phyloP scores from a whole-genome alignment of 2,113 vertebrate genomes.

The Lycocorax pyrrhopterus region DNA sequence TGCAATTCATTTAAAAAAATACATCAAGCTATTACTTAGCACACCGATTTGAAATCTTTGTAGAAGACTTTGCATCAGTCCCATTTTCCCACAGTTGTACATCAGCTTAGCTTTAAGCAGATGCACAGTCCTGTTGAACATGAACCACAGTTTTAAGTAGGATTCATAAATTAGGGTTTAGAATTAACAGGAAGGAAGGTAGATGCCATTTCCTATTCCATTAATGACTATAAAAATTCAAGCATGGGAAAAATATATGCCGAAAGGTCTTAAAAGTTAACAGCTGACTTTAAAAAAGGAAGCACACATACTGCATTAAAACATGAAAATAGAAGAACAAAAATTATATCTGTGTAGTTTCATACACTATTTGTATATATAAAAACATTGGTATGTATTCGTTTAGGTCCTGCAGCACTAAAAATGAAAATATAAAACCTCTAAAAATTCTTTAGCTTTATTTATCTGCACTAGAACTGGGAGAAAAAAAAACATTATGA shows the following conservation, averaged over 20 bases:
- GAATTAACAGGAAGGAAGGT: background rate
- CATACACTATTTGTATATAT: background rate
- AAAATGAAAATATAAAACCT: background rate
- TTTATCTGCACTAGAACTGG: background rate
- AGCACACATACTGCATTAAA: background rate
- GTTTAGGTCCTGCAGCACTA: background rate
- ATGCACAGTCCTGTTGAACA: background rate
- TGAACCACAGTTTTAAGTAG: background rate
- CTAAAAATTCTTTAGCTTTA: background rate
- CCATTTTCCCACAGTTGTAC: background rate
- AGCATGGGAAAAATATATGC: background rate
- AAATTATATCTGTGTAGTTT: background rate
- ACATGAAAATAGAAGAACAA: background rate
- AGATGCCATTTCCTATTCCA: background rate
- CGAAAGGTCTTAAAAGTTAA: background rate
- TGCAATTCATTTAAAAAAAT: background rate
- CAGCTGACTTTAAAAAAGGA: background rate
- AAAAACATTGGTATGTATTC: background rate
- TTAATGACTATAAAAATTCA: constrained; percentile 12
- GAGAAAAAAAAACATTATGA: background rate
- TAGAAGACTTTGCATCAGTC: background rate
- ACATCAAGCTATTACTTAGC: background rate
- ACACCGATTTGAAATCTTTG: background rate
- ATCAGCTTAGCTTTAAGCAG: background rate
- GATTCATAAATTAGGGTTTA: constrained; percentile 22